Evolutionary conservation across 2,888 invertebrate genomes (phyloP), one percentile per base, ranked within the genome.

Genomic region (Sminthurinus aureus): DNA sequence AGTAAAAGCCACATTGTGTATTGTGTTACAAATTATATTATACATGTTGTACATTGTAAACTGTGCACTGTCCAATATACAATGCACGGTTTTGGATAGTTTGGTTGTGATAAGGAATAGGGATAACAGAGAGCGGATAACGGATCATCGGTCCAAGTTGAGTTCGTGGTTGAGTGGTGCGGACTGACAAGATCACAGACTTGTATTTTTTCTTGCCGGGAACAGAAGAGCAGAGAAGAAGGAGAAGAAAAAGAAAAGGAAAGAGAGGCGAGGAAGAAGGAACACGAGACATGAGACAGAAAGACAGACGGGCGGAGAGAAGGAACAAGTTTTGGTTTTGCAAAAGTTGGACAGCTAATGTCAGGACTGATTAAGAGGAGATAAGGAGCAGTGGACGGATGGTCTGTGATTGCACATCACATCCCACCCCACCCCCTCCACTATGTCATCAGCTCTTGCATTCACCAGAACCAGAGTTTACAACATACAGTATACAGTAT

Each of bases 311-410:
- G 1, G 6, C 38, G 38, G 38, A 38, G 38, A 38, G 79, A 22
- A n/a, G 66, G 81, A 81, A 81, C 81, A 81, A 81, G 81, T 81
- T 81, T 67, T 76, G 71, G 81, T 81, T 81, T 67, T 76, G 71
- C 26, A 26, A 81, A 81, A 84, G 84, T 84, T 81, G 81, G 81
- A 81, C 84, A 84, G 66, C 78, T 58, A 71, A 77, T 84, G 84
- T 84, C 84, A 84, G 71, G 81, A 84, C 81, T 81, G 84, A 84
- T 84, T 84, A 84, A 84, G 81, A 84, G 84, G 50, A 84, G 84
- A 84, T 84, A 84, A 84, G 84, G 38, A 81, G 38, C 73, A 81
- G 58, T 58, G 74, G 52, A 79, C 67, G 81, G 81, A 51, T 74
- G 64, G 74, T 52, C 38, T 18, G 26, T 64, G 74, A 74, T 75